Conservation (phyloP, 2,113 vertebrate genomes). For the Pterocles orientalis region DNA sequence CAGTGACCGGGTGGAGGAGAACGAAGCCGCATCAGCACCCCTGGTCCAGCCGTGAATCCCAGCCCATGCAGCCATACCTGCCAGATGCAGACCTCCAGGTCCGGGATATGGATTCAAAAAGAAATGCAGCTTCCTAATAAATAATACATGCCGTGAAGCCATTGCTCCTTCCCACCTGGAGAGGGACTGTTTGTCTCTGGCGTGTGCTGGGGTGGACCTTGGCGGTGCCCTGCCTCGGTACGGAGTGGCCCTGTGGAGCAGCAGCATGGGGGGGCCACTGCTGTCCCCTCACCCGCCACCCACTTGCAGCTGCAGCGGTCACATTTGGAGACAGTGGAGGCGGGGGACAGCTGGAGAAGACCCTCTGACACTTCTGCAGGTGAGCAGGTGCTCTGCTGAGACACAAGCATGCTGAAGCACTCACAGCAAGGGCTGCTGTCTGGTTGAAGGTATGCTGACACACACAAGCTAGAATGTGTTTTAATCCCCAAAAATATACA, state of each 20-base stretch:
- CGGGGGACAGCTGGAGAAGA: background rate
- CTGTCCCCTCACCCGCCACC: background rate
- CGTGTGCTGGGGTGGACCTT: fast-evolving
- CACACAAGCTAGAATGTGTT: background rate
- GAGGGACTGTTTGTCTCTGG: background rate
- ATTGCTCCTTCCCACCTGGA: background rate
- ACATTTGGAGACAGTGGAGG: fast-evolving
- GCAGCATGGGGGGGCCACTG: fast-evolving
- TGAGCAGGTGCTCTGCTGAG: background rate
- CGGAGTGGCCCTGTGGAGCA: background rate
- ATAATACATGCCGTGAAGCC: background rate
- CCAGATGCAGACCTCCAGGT: background rate
- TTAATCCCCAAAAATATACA: background rate
- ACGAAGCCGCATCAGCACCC: background rate
- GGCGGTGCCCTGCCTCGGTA: background rate
- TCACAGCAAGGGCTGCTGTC: background rate
- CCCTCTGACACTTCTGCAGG: background rate
- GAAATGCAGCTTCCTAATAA: background rate
- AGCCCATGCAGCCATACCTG: background rate
- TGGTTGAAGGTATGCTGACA: fast-evolving
- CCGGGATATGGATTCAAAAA: fast-evolving
- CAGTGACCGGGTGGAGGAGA: background rate
- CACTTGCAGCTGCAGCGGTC: background rate
- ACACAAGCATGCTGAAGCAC: fast-evolving
- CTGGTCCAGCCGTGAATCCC: background rate